Percentiles rank a stretch among this genome's conserved stretches.
Conservation (phyloP, 2,888 invertebrate species). For the Drosophila borealis region DNA sequence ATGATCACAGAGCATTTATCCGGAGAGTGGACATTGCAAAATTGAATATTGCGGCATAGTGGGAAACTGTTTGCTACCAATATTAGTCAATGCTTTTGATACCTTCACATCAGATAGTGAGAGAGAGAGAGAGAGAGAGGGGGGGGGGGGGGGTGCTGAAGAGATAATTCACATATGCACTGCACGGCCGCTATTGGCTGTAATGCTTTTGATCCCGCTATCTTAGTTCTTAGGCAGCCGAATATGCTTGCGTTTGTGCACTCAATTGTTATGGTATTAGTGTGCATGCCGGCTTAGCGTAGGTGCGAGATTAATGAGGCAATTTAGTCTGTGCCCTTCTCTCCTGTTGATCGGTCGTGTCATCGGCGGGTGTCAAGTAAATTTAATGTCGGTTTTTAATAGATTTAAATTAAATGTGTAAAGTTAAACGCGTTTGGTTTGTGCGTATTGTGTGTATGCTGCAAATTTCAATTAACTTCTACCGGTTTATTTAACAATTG, state of each 20-base stretch:
- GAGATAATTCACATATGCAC: neutral
- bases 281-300: conserved; percentile 10
- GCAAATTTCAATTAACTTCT: neutral
- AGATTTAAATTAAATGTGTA: neutral
- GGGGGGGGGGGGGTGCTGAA: neutral
- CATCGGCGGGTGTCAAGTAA: neutral
- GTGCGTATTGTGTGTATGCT: neutral
- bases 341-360: conserved; percentile 10
- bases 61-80: no score
- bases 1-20: no score
- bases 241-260: neutral
- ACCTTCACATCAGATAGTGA: neutral
- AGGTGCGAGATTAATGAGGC: conserved; percentile 8
- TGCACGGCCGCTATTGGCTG: neutral
- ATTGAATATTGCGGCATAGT: no score
- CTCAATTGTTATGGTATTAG: conserved; percentile 2
- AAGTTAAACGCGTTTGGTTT: no score
- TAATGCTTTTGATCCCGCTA: neutral
- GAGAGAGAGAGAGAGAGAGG: no score
- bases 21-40: no score
- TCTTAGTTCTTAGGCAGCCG: neutral
- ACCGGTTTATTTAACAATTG: neutral
- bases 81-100: neutral
- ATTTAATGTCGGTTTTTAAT: neutral
- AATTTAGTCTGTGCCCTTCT: conserved; percentile 4